Percentiles rank a stretch among this genome's conserved stretches.
phyloP scores from a whole-genome alignment of 2,113 vertebrate genomes.

The Lampris megalopsis region DNA sequence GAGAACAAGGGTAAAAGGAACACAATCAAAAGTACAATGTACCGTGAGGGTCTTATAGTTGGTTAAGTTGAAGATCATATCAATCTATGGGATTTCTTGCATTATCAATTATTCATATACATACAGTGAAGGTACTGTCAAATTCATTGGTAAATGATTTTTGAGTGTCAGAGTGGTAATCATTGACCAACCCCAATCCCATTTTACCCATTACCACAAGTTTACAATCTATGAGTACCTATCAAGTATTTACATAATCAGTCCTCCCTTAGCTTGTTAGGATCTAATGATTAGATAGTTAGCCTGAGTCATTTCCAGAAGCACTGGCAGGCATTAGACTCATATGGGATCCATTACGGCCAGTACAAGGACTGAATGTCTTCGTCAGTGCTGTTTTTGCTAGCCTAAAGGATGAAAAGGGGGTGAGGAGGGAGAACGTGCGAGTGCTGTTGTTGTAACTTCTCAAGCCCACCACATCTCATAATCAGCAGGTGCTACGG shows the following conservation, averaged over 20 bases:
- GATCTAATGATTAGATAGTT: not conserved
- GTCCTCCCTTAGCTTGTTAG: not conserved
- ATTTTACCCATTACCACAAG: not conserved
- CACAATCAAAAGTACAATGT: not conserved
- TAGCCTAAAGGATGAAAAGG: no score
- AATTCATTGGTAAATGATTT: not conserved
- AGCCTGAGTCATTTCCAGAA: not conserved
- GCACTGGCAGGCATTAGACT: not conserved
- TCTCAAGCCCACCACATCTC: not conserved
- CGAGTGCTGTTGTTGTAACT: not conserved
- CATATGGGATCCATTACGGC: not conserved
- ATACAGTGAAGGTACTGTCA: not conserved
- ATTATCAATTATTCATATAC: not conserved
- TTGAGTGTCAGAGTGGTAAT: not conserved
- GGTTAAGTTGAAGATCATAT: not conserved
- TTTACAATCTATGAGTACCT: not conserved
- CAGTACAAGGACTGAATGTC: no score
- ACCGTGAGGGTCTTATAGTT: not conserved
- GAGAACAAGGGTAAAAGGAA: not conserved
- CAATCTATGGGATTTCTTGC: not conserved
- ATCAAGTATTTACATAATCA: not conserved
- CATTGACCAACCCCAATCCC: not conserved
- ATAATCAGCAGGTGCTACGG: not conserved
- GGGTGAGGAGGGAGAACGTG: no score
- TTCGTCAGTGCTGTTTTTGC: no score